phyloP scores from a whole-genome alignment of 2,113 vertebrate species.

The Callocephalon fimbriatum region DNA sequence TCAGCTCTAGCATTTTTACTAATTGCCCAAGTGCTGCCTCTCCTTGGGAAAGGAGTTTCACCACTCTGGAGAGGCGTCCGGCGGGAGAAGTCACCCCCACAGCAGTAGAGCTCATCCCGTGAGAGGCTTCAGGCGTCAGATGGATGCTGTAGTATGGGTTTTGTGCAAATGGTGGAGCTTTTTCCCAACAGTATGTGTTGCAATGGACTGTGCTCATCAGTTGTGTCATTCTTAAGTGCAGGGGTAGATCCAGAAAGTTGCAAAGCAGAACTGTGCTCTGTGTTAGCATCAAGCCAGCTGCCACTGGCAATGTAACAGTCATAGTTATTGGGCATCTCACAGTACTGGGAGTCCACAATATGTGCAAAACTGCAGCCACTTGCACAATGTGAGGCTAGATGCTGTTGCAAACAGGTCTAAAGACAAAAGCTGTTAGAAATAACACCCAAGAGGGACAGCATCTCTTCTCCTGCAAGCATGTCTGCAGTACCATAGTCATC shows the following conservation, averaged over 20 bases:
- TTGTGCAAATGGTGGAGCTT: not conserved
- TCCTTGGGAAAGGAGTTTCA: not conserved
- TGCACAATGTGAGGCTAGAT: not conserved
- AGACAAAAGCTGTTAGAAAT: not conserved
- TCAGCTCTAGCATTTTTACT: not conserved
- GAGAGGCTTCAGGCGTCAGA: not conserved
- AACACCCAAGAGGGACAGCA: not conserved
- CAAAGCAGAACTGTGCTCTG: not conserved
- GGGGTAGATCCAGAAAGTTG: not conserved
- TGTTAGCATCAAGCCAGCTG: not conserved
- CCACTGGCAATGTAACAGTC: not conserved
- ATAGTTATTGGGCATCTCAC: not conserved
- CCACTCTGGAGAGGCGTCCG: accelerated
- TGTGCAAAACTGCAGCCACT: not conserved
- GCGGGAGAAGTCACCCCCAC: not conserved
- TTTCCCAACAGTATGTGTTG: not conserved
- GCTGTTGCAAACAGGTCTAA: not conserved
- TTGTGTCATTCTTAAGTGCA: not conserved
- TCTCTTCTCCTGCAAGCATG: not conserved
- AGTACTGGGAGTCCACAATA: not conserved
- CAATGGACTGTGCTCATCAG: not conserved
- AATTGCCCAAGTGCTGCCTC: not conserved
- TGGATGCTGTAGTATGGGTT: not conserved
- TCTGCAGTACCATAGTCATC: not conserved
- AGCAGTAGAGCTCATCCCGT: not conserved